phyloP scores from a whole-genome alignment of 1,140 invertebrate genomes.

The Hyphantria cunea region DNA sequence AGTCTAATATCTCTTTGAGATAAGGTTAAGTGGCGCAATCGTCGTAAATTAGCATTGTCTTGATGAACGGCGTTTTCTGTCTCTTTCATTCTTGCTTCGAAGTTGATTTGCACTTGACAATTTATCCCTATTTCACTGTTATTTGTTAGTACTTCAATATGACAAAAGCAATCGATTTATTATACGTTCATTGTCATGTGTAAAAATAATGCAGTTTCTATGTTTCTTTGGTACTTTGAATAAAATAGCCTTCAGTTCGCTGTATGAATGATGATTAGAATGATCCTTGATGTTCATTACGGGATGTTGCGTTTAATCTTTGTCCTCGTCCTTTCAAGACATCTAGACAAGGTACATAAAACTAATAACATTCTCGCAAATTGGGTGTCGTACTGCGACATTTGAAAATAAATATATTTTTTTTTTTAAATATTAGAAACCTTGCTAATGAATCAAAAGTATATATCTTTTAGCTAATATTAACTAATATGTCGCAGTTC shows the following conservation, averaged over 20 bases:
- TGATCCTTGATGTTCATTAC: conserved; percentile 17
- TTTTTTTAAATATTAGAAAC: conserved; percentile 8
- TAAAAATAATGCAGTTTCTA: conserved; percentile 33
- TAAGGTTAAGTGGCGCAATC: conserved; percentile 35
- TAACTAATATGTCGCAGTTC: too few relatives aligned
- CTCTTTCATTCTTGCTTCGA: background rate
- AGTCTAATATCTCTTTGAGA: conserved; percentile 20
- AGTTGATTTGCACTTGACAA: background rate
- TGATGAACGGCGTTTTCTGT: background rate
- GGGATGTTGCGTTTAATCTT: conserved; percentile 25
- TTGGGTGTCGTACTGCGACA: background rate
- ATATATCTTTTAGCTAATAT: too few relatives aligned
- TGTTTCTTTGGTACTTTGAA: conserved; percentile 33
- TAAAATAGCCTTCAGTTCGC: conserved; percentile 22
- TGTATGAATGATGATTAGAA: conserved; percentile 18
- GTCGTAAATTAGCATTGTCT: conserved; percentile 30
- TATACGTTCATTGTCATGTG: conserved; percentile 41
- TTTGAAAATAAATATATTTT: background rate
- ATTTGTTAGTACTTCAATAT: conserved; percentile 35
- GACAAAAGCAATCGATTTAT: conserved; percentile 40
- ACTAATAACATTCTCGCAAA: conserved; percentile 5
- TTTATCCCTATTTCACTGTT: background rate
- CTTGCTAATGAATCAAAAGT: conserved; percentile 13
- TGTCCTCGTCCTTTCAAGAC: conserved; percentile 1
- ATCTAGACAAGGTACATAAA: conserved; percentile 5